Evolutionary conservation across 2,113 vertebrate species (phyloP), one percentile per base, ranked within the genome.

Genomic region (Xenopus laevis): DNA sequence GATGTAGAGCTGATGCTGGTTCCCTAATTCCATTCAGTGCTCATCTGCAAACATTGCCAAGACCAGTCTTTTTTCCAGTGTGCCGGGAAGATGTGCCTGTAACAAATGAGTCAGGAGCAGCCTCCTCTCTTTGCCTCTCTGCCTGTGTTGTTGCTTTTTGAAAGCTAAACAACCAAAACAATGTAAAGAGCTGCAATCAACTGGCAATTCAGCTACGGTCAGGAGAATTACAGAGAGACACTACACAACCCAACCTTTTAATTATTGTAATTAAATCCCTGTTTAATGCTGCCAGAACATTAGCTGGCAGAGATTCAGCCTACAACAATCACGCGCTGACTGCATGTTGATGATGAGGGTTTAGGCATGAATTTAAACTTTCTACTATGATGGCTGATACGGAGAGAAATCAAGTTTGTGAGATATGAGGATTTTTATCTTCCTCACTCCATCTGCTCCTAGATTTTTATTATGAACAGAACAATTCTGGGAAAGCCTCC

Each of bases 181-280:
- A 45, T 44, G 71, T 66, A 13, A 77, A 9, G 0, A 27, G 47
- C 78, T 57, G 61, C 44, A 0, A 6, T 3, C 0, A 69, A 52
- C 10, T 64, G 66, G 62, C 0, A 1, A 68, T 78, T 78, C 3
- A 47, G 52, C 55, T 70, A 45, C 21, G 20, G 0, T 76, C 74
- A 70, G 67, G 74, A 76, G 59, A 76, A 76, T 76, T 61, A 76
- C 58, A 76, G 65, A 74, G 40, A 74, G 72, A 74, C 46, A 40
- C 66, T 57, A 76, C 73, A 76, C 74, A 68, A 27, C 57, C 74
- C 74, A 76, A 76, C 74, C 74, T 76, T 76, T 76, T 76, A 76
- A 76, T 76, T 70, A 76, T 64, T 70, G 67, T 76, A 76, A 76
- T 76, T 76, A 76, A 55, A 76, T 76, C 67, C 52, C 74, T 70